phyloP scores from a whole-genome alignment of 1,140 invertebrate species.

The Drosophila grimshawi region DNA sequence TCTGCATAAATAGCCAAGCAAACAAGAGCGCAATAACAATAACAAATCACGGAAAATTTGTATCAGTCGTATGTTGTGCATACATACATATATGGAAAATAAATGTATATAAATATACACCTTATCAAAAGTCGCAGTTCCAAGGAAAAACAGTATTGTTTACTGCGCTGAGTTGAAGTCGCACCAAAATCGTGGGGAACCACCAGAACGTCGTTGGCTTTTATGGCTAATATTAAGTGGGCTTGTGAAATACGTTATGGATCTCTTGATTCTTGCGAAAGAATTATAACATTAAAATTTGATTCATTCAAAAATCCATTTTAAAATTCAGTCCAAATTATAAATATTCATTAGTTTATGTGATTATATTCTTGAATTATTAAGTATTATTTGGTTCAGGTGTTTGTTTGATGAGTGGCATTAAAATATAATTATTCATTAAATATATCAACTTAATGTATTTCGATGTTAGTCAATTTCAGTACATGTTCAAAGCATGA shows the following conservation, averaged over 20 bases:
- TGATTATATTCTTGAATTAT: too few species aligned
- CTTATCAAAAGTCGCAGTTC: constrained; percentile 63
- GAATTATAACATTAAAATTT: not conserved
- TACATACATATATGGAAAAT: not conserved
- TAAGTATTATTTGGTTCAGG: too few species aligned
- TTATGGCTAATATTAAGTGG: constrained; percentile 55
- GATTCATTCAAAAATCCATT: not conserved
- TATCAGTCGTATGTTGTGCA: constrained; percentile 30
- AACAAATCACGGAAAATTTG: constrained; percentile 41
- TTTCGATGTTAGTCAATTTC: not conserved
- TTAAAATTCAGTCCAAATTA: too few species aligned
- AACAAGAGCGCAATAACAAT: constrained; percentile 38
- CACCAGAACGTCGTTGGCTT: constrained; percentile 45
- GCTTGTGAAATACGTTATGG: constrained; percentile 25
- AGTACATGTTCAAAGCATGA: not conserved
- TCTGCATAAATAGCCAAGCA: constrained; percentile 61
- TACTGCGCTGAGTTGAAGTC: constrained; percentile 17
- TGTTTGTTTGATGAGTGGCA: too few species aligned
- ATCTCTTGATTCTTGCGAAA: too few species aligned
- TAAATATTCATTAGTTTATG: too few species aligned
- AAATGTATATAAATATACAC: constrained; percentile 3
- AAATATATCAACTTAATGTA: too few species aligned
- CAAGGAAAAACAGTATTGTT: constrained; percentile 57
- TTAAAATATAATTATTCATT: too few species aligned
- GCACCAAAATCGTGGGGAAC: constrained; percentile 45